phyloP scores from a whole-genome alignment of 2,113 vertebrate species.

The Pseudopipra pipra region DNA sequence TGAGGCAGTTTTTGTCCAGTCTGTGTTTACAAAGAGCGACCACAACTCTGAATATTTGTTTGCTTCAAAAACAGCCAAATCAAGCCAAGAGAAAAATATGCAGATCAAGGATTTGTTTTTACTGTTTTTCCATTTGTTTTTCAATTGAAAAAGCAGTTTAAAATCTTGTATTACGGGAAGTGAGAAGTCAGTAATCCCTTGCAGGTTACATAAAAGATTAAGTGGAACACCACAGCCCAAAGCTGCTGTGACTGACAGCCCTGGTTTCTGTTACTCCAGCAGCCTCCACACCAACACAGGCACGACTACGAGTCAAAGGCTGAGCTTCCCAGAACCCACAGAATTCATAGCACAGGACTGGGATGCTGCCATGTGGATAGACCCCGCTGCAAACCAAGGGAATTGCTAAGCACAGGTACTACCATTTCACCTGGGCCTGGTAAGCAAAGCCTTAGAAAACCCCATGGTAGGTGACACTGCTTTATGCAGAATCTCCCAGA shows the following conservation, averaged over 20 bases:
- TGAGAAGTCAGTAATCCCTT: background rate
- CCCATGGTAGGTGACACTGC: background rate
- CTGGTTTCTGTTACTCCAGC: background rate
- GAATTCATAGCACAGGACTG: background rate
- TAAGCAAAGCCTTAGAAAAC: background rate
- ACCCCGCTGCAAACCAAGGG: background rate
- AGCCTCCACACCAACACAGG: background rate
- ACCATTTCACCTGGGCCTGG: background rate
- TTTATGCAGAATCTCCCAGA: background rate
- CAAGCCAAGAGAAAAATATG: background rate
- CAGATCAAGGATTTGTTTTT: background rate
- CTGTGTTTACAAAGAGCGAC: background rate
- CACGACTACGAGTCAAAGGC: background rate
- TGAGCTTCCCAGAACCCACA: background rate
- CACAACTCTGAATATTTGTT: background rate
- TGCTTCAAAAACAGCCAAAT: background rate
- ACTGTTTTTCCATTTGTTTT: background rate
- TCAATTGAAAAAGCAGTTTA: background rate
- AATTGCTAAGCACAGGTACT: background rate
- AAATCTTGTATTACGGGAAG: background rate
- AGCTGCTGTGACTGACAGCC: background rate
- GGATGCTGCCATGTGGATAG: background rate
- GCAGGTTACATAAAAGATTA: constrained; percentile 55
- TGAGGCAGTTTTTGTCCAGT: background rate
- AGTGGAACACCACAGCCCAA: background rate